These are phyloP conservation scores for Crocuta crocuta DNA, from an alignment of 2,113 vertebrate genomes.

Conservation along the genomic window DNA sequence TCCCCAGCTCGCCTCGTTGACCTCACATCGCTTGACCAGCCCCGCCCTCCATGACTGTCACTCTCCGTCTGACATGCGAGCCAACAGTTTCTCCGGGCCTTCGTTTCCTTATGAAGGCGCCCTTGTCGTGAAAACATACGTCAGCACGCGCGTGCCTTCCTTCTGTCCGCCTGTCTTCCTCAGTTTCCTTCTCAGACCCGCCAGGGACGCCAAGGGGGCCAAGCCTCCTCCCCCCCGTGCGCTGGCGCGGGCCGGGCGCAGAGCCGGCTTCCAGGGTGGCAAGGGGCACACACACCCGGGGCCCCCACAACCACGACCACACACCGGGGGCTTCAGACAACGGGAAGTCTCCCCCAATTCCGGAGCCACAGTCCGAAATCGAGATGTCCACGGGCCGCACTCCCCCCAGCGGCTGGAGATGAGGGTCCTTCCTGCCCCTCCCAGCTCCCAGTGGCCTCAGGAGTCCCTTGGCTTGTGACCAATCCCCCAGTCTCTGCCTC, in stretches of 20 bases:
- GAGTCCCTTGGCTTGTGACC: background rate
- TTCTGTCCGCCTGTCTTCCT: background rate
- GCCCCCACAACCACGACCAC: rapidly evolving
- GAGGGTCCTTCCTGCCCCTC: background rate
- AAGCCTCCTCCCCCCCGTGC: no score
- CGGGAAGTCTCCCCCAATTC: no score
- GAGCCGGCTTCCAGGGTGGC: no score
- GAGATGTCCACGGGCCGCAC: rapidly evolving
- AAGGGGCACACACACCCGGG: background rate
- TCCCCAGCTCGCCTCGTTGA: rapidly evolving
- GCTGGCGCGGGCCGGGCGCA: no score
- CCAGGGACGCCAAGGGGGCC: background rate
- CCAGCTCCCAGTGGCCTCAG: rapidly evolving
- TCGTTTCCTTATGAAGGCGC: rapidly evolving
- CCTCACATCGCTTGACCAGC: background rate
- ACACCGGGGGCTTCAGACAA: rapidly evolving
- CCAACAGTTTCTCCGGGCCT: background rate
- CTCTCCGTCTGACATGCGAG: rapidly evolving
- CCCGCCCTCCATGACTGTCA: no score
- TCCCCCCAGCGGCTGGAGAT: rapidly evolving
- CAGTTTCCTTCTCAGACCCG: background rate
- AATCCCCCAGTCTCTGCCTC: rapidly evolving
- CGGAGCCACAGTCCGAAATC: background rate
- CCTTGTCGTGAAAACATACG: rapidly evolving
- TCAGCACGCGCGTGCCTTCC: rapidly evolving